Conservation (phyloP, 2,113 vertebrate species). For the Myotis yumanensis region DNA sequence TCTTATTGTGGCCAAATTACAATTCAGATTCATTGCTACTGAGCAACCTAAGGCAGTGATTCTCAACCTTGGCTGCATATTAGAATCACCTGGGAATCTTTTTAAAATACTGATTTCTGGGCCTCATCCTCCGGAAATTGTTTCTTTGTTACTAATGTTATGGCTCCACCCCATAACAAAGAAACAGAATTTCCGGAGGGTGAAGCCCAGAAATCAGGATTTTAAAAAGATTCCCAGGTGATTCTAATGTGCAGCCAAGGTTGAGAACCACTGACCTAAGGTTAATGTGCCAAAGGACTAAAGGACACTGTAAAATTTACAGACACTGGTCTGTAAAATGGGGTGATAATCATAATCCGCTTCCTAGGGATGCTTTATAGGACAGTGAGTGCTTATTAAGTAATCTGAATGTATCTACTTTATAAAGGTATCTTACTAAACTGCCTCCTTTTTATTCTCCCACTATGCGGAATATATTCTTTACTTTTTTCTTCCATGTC, state of each 20-base stretch:
- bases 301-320: not conserved
- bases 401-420: not conserved
- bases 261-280: not conserved
- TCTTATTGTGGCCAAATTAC: not conserved
- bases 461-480: not conserved
- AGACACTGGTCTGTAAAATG: slow-evolving; percentile 5
- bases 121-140: too few relatives aligned
- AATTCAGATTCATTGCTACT: not conserved
- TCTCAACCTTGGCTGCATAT: too few relatives aligned
- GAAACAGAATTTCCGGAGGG: too few relatives aligned
- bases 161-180: too few relatives aligned
- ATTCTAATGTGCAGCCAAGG: too few relatives aligned
- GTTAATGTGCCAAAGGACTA: not conserved
- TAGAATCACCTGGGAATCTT: too few relatives aligned
- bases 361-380: not conserved
- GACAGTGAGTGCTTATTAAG: not conserved
- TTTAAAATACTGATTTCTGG: too few relatives aligned
- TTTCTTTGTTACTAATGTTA: too few relatives aligned
- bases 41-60: not conserved
- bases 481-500: not conserved
- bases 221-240: too few relatives aligned
- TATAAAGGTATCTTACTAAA: not conserved
- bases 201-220: too few relatives aligned
- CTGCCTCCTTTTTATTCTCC: not conserved
- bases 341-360: not conserved